phyloP scores from a whole-genome alignment of 37 sponge, comb jelly and placozoan genomes.

The Mnemiopsis leidyi region DNA sequence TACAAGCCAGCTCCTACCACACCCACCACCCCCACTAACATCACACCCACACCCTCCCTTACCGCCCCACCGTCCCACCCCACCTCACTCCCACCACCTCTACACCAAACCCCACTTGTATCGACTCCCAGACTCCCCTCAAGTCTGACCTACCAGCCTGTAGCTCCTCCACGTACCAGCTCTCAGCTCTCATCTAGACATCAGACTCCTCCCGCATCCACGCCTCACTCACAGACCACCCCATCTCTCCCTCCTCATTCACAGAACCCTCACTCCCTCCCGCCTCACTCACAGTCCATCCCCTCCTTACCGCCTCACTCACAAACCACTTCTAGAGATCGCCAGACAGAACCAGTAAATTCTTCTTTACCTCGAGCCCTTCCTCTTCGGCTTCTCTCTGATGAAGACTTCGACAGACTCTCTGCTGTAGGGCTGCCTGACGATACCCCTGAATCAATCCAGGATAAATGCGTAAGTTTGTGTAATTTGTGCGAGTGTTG shows the following conservation, averaged over 20 bases:
- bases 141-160: not conserved
- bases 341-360: not conserved
- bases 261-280: not conserved
- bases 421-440: constrained; percentile 53
- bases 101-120: not conserved
- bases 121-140: not conserved
- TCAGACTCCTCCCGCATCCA: not conserved
- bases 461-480: not conserved
- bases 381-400: constrained; percentile 41
- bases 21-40: not conserved
- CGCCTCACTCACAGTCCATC: not conserved
- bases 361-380: not conserved
- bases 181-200: not conserved
- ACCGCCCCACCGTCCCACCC: not conserved
- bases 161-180: not conserved
- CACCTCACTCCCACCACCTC: not conserved
- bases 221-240: not conserved
- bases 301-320: not conserved
- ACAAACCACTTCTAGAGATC: not conserved
- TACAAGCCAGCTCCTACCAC: not conserved
- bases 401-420: constrained; percentile 52
- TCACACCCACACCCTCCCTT: not conserved
- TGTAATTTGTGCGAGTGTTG: no score
- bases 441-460: not conserved
- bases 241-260: not conserved